These are phyloP conservation scores for Petroica traversi DNA, from an alignment of 2,113 vertebrate genomes.

Conservation along the genomic window DNA sequence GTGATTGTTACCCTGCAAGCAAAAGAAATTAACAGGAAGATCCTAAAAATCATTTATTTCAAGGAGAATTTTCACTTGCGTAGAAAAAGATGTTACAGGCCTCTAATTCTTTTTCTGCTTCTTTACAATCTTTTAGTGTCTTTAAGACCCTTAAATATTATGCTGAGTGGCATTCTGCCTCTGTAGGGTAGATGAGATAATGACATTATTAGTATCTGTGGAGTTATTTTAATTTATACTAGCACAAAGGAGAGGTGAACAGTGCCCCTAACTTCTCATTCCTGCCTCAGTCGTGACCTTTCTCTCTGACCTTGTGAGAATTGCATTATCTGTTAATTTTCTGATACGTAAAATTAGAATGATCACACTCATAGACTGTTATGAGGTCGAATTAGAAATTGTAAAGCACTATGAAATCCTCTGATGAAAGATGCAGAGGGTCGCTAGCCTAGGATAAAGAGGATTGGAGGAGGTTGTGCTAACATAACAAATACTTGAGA, in stretches of 20 bases:
- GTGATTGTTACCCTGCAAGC: background rate
- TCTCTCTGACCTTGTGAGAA: slow-evolving; percentile 14
- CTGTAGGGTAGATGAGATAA: background rate
- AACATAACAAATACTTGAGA: slow-evolving; percentile 16
- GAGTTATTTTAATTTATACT: slow-evolving; percentile 32
- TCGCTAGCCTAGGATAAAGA: slow-evolving; percentile 4
- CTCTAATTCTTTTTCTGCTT: background rate
- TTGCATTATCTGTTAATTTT: slow-evolving; percentile 15
- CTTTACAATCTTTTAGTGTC: background rate
- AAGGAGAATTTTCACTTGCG: background rate
- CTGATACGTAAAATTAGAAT: background rate
- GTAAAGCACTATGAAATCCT: slow-evolving; percentile 11
- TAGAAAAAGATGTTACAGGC: background rate
- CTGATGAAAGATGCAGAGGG: background rate
- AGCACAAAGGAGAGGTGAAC: slow-evolving; percentile 8
- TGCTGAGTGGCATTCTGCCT: background rate
- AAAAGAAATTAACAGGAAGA: background rate
- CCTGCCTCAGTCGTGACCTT: background rate
- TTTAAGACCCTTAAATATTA: background rate
- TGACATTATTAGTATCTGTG: background rate
- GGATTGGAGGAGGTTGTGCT: background rate
- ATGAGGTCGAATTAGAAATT: slow-evolving; percentile 33
- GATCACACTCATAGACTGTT: background rate
- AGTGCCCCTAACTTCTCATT: background rate
- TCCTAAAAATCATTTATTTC: background rate